Evolutionary conservation across 1,140 invertebrate species (phyloP).

Genomic region (Cataglyphis hispanica): DNA sequence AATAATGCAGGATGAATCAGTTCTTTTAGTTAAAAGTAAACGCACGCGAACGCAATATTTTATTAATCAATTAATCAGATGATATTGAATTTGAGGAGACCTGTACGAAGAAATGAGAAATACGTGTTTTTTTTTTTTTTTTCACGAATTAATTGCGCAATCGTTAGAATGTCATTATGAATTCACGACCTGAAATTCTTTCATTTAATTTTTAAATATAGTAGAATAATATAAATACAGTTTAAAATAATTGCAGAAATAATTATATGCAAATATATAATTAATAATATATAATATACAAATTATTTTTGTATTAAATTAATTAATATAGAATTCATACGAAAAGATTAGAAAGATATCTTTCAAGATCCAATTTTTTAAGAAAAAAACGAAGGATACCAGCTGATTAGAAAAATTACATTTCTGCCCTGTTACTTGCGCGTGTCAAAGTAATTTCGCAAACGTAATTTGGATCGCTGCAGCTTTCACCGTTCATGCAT

Average conservation of each 20-base stretch:
- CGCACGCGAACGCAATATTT: neutral
- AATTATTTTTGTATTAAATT: neutral
- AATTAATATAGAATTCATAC: neutral
- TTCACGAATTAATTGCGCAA: constrained; percentile 13
- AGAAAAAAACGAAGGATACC: neutral
- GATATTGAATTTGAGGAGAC: neutral
- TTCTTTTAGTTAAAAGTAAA: neutral
- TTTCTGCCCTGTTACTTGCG: neutral
- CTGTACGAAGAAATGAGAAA: neutral
- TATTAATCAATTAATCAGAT: constrained; percentile 20
- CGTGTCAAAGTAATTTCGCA: constrained; percentile 1
- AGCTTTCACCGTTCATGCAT: constrained; percentile 21
- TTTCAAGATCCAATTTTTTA: neutral
- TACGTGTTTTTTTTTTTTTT: neutral
- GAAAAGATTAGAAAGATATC: neutral
- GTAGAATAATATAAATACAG: constrained; percentile 6
- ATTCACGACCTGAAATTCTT: neutral
- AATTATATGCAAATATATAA: constrained; percentile 13
- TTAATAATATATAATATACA: no score
- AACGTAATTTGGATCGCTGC: neutral
- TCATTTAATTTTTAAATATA: neutral
- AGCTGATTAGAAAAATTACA: neutral
- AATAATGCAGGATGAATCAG: neutral
- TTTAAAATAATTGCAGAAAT: neutral
- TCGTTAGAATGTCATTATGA: constrained; percentile 2